These are phyloP conservation scores for Drosophila setifemur DNA, from an alignment of 1,140 invertebrate species.

Conservation along the genomic window DNA sequence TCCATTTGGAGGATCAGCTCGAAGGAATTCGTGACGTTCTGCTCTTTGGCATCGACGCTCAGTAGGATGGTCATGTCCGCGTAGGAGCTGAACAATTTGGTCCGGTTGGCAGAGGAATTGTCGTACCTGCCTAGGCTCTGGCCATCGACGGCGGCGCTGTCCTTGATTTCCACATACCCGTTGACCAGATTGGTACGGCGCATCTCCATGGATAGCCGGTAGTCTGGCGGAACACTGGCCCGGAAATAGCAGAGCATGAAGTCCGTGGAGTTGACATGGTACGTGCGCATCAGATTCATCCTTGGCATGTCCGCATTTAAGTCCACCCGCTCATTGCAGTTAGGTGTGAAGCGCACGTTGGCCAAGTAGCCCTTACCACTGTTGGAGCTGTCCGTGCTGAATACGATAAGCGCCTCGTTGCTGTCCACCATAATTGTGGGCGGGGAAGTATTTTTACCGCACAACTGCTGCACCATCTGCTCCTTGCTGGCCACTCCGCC, in stretches of 20 bases:
- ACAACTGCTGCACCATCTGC: conserved; percentile 84
- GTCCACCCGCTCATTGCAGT: conserved; percentile 81
- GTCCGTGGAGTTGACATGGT: conserved; percentile 54
- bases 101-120: conserved; percentile 82
- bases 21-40: conserved; percentile 84
- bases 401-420: conserved; percentile 85
- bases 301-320: conserved; percentile 45
- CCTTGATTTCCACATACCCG: conserved; percentile 88
- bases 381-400: conserved; percentile 82
- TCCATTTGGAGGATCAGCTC: conserved; percentile 83
- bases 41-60: conserved; percentile 83
- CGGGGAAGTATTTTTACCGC: conserved; percentile 85
- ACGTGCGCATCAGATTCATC: conserved; percentile 49
- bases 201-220: conserved; percentile 84
- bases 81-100: conserved; percentile 83
- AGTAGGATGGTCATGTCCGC: conserved; percentile 85
- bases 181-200: conserved; percentile 83
- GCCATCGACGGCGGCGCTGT: conserved; percentile 85
- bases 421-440: conserved; percentile 84
- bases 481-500: conserved; percentile 81
- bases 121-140: conserved; percentile 86
- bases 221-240: conserved; percentile 75
- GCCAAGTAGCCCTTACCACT: conserved; percentile 84
- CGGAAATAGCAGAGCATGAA: conserved; percentile 83
- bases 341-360: conserved; percentile 85